Percentiles rank a stretch among this genome's conserved stretches.
phyloP scores from a whole-genome alignment of 92 coral and sea anemone genomes.

The Desmophyllum pertusum region DNA sequence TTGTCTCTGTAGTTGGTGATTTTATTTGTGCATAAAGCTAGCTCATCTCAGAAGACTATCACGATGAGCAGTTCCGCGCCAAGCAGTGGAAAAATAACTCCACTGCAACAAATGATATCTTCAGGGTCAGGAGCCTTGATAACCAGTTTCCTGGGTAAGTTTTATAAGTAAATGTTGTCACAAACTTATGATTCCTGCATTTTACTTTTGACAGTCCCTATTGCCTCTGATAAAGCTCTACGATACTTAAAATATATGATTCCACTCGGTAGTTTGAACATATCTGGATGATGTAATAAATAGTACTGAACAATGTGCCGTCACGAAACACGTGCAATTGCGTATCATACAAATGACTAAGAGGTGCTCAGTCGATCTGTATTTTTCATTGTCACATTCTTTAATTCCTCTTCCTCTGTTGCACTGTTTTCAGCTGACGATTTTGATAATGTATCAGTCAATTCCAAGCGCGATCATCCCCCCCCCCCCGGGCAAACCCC shows the following conservation, averaged over 20 bases:
- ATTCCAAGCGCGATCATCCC: too few species aligned
- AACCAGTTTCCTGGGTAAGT: constrained; percentile 88
- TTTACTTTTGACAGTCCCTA: not conserved
- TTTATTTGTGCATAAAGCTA: constrained; percentile 6
- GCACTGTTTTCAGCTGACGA: too few species aligned
- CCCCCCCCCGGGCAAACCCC: too few species aligned
- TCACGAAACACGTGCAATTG: not conserved
- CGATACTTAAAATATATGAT: not conserved
- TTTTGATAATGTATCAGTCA: too few species aligned
- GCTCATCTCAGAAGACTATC: not conserved
- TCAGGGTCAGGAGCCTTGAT: constrained; percentile 93
- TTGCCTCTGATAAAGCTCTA: not conserved
- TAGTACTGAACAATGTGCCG: too few species aligned
- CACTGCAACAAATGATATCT: constrained; percentile 82
- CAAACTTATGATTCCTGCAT: not conserved
- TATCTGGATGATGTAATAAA: not conserved
- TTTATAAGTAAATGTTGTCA: not conserved
- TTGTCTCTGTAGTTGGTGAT: not conserved
- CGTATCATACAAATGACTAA: too few species aligned
- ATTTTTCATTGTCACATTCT: too few species aligned
- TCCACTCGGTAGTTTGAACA: not conserved
- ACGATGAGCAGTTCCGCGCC: constrained; percentile 16
- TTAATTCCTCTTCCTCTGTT: too few species aligned
- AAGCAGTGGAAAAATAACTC: constrained; percentile 75
- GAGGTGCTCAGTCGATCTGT: too few species aligned